These are phyloP conservation scores for Megaptera novaeangliae DNA, from an alignment of 2,113 vertebrate genomes.

Conservation along the genomic window DNA sequence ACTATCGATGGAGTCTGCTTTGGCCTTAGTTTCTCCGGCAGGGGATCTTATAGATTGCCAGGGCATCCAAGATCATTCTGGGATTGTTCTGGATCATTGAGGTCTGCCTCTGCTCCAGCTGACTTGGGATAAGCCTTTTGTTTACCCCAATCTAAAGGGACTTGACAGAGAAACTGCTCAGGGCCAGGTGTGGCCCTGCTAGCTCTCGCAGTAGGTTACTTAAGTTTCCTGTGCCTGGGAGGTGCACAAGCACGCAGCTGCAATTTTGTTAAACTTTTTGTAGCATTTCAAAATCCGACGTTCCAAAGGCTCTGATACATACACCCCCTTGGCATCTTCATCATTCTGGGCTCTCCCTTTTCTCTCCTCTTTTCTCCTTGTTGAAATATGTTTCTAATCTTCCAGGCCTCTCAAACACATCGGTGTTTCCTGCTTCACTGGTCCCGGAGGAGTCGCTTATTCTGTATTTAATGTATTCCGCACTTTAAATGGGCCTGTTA, in stretches of 20 bases:
- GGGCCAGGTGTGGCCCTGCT: not conserved
- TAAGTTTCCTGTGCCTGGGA: not conserved
- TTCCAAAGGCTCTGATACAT: not conserved
- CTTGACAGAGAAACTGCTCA: not conserved
- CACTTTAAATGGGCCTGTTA: conserved; percentile 72
- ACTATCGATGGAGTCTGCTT: not conserved
- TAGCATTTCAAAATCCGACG: not conserved
- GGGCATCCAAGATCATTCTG: not conserved
- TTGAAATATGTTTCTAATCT: conserved; percentile 77
- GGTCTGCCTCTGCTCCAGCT: not conserved
- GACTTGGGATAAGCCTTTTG: not conserved
- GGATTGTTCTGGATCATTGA: not conserved
- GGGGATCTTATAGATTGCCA: not conserved
- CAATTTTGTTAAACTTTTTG: conserved; percentile 12
- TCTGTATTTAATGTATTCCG: conserved; percentile 71
- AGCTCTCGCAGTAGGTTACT: not conserved
- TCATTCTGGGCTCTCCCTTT: conserved; percentile 34
- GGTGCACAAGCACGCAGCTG: not conserved
- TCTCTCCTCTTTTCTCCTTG: conserved; percentile 50
- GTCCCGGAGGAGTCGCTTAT: conserved; percentile 61
- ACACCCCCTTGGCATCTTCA: not conserved
- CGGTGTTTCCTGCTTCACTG: conserved; percentile 67
- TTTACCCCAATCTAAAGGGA: not conserved
- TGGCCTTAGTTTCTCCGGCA: not conserved
- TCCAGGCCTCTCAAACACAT: conserved; percentile 58